A percentile compares a stretch with the other conserved stretches of the same genome.
phyloP scores from a whole-genome alignment of 2,113 vertebrate species.

The Todiramphus chloris region DNA sequence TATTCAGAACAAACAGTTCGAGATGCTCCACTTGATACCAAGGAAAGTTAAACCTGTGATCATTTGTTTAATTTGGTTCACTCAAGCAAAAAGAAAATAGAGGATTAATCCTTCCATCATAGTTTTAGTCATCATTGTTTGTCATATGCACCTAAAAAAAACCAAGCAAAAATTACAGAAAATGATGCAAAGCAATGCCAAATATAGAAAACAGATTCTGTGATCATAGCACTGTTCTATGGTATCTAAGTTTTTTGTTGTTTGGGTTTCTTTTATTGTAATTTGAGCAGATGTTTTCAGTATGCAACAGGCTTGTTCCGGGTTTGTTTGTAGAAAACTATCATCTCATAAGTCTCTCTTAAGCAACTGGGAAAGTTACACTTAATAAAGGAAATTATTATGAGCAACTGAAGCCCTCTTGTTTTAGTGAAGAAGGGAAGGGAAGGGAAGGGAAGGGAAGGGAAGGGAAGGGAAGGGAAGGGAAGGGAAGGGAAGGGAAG shows the following conservation, averaged over 20 bases:
- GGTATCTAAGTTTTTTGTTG: background rate
- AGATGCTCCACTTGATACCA: background rate
- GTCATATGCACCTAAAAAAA: background rate
- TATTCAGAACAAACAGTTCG: background rate
- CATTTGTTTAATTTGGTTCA: conserved; percentile 8
- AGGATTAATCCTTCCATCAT: background rate
- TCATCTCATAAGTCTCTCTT: background rate
- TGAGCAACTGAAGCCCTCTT: background rate
- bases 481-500: no score
- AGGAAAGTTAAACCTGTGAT: background rate
- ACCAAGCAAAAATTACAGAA: background rate
- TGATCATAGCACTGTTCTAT: background rate
- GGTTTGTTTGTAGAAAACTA: background rate
- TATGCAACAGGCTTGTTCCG: background rate
- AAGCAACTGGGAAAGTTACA: background rate
- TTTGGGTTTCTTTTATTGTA: background rate
- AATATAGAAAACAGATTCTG: background rate
- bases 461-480: background rate
- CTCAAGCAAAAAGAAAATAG: background rate
- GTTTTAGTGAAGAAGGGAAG: background rate
- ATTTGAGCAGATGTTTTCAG: conserved; percentile 17
- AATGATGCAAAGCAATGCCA: background rate
- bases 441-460: background rate
- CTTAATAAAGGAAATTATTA: background rate
- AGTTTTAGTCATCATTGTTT: background rate